Conservation (phyloP, 2,113 vertebrate genomes). For the Petaurus breviceps region DNA sequence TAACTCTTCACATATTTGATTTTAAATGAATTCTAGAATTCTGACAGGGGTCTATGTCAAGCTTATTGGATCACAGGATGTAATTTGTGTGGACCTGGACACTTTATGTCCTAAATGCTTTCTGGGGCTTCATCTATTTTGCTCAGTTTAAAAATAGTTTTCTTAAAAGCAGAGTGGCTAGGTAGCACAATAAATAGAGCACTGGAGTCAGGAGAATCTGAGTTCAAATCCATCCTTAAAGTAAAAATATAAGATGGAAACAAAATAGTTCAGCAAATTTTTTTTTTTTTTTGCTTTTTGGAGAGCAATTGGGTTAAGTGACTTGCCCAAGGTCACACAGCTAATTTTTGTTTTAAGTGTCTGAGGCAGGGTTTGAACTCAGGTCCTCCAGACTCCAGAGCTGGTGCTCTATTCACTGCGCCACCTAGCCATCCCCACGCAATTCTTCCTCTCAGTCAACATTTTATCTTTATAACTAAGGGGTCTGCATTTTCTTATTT, state of each 20-base stretch:
- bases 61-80: not conserved
- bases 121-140: not conserved
- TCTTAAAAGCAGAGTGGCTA: not conserved
- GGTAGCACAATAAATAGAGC: too few species aligned
- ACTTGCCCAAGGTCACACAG: too few species aligned
- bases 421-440: too few species aligned
- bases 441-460: not conserved
- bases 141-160: not conserved
- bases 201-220: too few species aligned
- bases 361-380: too few species aligned
- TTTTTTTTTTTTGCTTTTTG: not conserved
- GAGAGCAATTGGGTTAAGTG: too few species aligned
- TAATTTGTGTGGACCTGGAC: not conserved
- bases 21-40: not conserved
- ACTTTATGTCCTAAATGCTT: not conserved
- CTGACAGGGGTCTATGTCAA: not conserved
- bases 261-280: not conserved
- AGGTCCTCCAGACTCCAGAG: too few species aligned
- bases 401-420: too few species aligned
- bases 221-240: too few species aligned
- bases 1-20: not conserved
- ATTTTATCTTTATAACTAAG: not conserved
- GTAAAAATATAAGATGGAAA: too few species aligned
- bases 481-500: not conserved
- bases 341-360: too few species aligned